Percentiles rank a stretch among this genome's conserved stretches.
These are phyloP conservation scores for Lepidocyrtoides sp. DNA, from an alignment of 2,888 invertebrate genomes.

Conservation along the genomic window DNA sequence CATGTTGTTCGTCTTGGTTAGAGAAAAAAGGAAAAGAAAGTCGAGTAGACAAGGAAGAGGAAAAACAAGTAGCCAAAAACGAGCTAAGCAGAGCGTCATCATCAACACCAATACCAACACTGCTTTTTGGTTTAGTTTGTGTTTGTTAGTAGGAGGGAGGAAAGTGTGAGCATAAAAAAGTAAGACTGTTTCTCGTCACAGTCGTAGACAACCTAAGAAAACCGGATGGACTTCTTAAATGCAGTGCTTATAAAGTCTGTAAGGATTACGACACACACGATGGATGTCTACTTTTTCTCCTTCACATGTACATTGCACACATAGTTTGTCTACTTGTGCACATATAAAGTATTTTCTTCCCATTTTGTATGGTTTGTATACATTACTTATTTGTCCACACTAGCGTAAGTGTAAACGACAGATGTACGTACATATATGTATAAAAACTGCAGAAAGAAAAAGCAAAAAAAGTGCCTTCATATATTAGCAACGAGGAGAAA, in stretches of 20 bases:
- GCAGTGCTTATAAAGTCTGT: constrained; percentile 4
- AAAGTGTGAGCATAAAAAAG: neutral
- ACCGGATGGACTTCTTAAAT: constrained; percentile 59
- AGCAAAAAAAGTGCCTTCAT: constrained; percentile 28
- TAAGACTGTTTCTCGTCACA: constrained; percentile 52
- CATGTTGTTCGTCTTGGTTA: constrained; percentile 12
- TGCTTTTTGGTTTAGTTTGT: neutral
- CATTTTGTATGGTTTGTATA: too few species aligned
- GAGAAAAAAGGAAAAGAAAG: constrained; percentile 12
- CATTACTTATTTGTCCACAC: neutral
- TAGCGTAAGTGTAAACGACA: neutral
- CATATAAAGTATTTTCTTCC: too few species aligned
- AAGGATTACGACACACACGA: constrained; percentile 46
- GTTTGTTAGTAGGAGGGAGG: neutral
- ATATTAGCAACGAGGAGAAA: neutral
- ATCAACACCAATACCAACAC: neutral
- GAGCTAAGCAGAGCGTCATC: constrained; percentile 10
- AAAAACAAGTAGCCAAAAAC: constrained; percentile 56
- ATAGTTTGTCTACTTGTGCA: too few species aligned
- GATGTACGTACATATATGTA: neutral
- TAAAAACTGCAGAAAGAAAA: neutral
- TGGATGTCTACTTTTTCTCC: constrained; percentile 22
- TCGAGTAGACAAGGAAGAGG: neutral
- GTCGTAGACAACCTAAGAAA: neutral
- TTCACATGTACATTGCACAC: too few species aligned